A percentile compares a stretch with the other conserved stretches of the same genome.
These are phyloP conservation scores for Helicolenus hilgendorfi DNA, from an alignment of 2,797 vertebrate genomes.

Conservation along the genomic window DNA sequence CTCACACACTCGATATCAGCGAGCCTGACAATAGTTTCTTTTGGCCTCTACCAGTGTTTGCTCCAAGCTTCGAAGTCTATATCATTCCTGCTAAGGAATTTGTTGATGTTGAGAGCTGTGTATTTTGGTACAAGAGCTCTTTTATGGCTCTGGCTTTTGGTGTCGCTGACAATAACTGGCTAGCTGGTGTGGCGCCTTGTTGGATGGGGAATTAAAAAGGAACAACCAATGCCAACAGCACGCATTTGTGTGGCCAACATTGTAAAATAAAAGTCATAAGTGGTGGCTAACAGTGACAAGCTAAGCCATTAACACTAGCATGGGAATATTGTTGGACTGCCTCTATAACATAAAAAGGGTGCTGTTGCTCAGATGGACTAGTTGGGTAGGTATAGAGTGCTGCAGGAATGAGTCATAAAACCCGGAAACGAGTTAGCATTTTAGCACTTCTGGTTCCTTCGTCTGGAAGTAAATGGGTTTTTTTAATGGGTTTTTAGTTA, in stretches of 20 bases:
- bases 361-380: not conserved
- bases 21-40: slow-evolving; percentile 46
- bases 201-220: slow-evolving; percentile 2
- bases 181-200: not conserved
- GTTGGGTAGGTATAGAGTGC: not conserved
- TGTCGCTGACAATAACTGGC: slow-evolving; percentile 38
- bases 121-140: slow-evolving; percentile 36
- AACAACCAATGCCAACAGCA: not conserved
- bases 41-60: slow-evolving; percentile 52
- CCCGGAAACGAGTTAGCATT: rapidly evolving
- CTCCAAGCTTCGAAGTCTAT: slow-evolving; percentile 23
- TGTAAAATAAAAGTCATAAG: not conserved
- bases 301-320: not conserved
- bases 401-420: not conserved
- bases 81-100: slow-evolving; percentile 55
- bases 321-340: not conserved
- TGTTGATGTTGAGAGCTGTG: slow-evolving; percentile 44
- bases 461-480: no score
- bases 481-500: no score
- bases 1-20: slow-evolving; percentile 23
- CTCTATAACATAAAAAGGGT: not conserved
- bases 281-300: not conserved
- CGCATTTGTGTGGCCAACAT: not conserved
- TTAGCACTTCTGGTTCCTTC: no score
- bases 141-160: slow-evolving; percentile 49